Evolutionary conservation across 1,140 invertebrate species (phyloP), one percentile per base, ranked within the genome.

Genomic region (Plutomurus gul): DNA sequence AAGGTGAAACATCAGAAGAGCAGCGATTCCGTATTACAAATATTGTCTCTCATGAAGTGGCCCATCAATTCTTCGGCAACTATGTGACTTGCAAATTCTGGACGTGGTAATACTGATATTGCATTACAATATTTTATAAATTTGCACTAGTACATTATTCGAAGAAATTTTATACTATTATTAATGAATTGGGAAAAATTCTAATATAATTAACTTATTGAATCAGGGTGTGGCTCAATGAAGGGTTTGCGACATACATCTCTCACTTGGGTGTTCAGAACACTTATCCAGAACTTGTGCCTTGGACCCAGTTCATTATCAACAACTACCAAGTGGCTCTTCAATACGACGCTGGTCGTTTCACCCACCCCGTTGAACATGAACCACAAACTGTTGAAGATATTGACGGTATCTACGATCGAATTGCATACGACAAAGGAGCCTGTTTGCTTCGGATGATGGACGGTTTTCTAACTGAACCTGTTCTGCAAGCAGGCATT

Each of bases 1-100:
- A 92, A 1, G 88, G 93, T 81, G 95, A 95, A 84, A 95, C 94
- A 1, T 95, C 94, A 27, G 89, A 93, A 6, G 90, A 91, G 30
- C 89, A 92, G 46, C 93, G 95, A 84, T 95, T 97, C 84, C 92
- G 91, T 87, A 95, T 97, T 81, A 94, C 94, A 5, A 85, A 95
- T 13, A 92, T 96, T 0, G 92, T 97, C 18, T 92, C 92, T 0
- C 95, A 96, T 86, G 95, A 96, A 86, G 85, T 96, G 10, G 94
- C 94, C 4, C 94, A 96, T 86, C 93, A 95, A 82, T 95, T 94
- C 93, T 96, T 49, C 33, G 60, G 76, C 40, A 74, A 77, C 37
- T 27, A 25, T 37, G 37, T 77, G 1, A 70, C 56, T 6, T 96
- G 86, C 94, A 93, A 1, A 92, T 74, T 46, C 10, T 79, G 78